A percentile compares a stretch with the other conserved stretches of the same genome.
These are phyloP conservation scores for Agrochola lota DNA, from an alignment of 2,888 invertebrate genomes.

Conservation along the genomic window DNA sequence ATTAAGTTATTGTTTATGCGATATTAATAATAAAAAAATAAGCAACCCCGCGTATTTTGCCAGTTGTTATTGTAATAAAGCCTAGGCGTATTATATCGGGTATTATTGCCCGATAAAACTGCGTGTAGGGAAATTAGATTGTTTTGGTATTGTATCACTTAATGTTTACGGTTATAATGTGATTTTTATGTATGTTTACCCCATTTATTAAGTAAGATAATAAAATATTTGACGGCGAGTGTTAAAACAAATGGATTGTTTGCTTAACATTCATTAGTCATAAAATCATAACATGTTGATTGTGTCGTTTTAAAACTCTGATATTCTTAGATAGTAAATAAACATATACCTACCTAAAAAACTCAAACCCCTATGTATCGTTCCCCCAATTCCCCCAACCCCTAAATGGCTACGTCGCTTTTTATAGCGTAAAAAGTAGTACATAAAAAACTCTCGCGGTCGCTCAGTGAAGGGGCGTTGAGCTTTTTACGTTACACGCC, in stretches of 20 bases:
- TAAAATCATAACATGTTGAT: conserved; percentile 27
- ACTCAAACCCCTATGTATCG: conserved; percentile 35
- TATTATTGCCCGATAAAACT: conserved; percentile 83
- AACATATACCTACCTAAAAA: background rate
- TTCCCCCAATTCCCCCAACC: conserved; percentile 41
- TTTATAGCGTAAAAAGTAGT: conserved; percentile 71
- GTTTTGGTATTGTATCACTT: conserved; percentile 79
- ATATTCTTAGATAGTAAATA: background rate
- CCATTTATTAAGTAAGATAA: conserved; percentile 68
- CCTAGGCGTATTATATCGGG: conserved; percentile 76
- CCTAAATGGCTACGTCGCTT: conserved; percentile 36
- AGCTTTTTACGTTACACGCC: conserved; percentile 81
- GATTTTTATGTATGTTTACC: conserved; percentile 81
- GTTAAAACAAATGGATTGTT: conserved; percentile 63
- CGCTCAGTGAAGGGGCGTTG: conserved; percentile 80
- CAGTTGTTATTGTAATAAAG: conserved; percentile 82
- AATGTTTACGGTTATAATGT: conserved; percentile 75
- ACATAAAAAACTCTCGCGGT: conserved; percentile 74
- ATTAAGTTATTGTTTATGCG: conserved; percentile 90
- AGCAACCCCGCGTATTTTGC: conserved; percentile 76
- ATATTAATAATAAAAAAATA: conserved; percentile 89
- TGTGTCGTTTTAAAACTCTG: conserved; percentile 12
- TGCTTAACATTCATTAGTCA: conserved; percentile 53
- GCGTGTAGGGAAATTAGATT: conserved; percentile 83
- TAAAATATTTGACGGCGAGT: conserved; percentile 60